phyloP scores from a whole-genome alignment of 2,888 invertebrate species.

The Gymnocheta viridis region DNA sequence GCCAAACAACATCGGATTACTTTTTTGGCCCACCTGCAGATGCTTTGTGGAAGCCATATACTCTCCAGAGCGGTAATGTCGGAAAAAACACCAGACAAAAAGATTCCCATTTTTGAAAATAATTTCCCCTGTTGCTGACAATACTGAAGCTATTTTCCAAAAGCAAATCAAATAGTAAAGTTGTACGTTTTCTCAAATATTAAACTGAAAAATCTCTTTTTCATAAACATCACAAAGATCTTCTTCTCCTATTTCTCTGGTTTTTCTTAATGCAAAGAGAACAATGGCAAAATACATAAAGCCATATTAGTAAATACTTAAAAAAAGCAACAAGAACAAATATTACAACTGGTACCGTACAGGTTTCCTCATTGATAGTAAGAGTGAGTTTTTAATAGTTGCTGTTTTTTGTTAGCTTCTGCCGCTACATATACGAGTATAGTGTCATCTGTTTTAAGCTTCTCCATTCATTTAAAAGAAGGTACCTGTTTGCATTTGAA shows the following conservation, averaged over 20 bases:
- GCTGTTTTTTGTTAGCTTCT: slow-evolving; percentile 7
- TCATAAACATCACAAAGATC: neutral
- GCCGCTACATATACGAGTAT: neutral
- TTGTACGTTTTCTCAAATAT: slow-evolving; percentile 38
- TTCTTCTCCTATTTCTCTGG: slow-evolving; percentile 19
- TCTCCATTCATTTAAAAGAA: slow-evolving; percentile 40
- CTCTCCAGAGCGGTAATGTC: too few relatives aligned
- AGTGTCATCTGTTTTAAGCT: slow-evolving; percentile 55
- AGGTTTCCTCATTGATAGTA: slow-evolving; percentile 67
- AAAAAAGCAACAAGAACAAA: slow-evolving; percentile 28
- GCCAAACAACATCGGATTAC: too few relatives aligned
- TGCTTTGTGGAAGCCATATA: too few relatives aligned
- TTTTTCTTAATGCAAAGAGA: slow-evolving; percentile 3
- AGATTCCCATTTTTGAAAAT: neutral
- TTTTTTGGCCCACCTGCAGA: too few relatives aligned
- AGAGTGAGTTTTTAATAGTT: slow-evolving; percentile 59
- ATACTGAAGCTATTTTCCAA: neutral
- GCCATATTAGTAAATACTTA: slow-evolving; percentile 11
- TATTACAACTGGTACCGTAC: slow-evolving; percentile 66
- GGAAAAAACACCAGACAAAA: too few relatives aligned
- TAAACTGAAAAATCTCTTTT: slow-evolving; percentile 9
- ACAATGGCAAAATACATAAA: neutral
- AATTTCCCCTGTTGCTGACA: slow-evolving; percentile 3
- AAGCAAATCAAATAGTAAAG: neutral
- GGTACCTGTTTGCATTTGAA: slow-evolving; percentile 57